These are phyloP conservation scores for Ctenomys sociabilis DNA, from an alignment of 2,113 vertebrate genomes.

Conservation along the genomic window DNA sequence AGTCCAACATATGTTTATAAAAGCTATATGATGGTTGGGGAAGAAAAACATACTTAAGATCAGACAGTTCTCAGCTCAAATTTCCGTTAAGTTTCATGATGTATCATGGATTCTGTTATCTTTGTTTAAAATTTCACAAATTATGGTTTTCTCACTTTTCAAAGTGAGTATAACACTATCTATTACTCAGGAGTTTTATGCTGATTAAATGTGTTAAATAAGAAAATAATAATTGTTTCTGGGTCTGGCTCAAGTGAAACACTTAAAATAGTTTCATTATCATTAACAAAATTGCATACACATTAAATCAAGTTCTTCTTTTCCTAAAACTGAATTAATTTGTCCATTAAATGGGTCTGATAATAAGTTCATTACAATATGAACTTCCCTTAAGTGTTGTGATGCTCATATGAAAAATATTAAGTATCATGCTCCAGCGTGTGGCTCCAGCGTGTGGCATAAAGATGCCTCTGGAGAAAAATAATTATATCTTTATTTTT, in stretches of 20 bases:
- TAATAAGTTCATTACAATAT: background rate
- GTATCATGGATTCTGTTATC: background rate
- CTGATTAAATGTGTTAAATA: conserved; percentile 18
- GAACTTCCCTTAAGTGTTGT: background rate
- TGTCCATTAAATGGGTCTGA: background rate
- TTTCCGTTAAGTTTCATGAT: background rate
- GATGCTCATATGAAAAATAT: background rate
- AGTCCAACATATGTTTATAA: background rate
- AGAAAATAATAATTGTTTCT: background rate
- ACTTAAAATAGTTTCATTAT: background rate
- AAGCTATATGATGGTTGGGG: background rate
- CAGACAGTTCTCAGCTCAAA: background rate
- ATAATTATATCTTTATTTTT: background rate
- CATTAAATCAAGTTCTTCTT: conserved; percentile 17
- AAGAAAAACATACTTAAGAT: background rate
- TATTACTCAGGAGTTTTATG: background rate
- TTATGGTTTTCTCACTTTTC: background rate
- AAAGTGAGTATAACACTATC: background rate
- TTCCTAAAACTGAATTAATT: background rate
- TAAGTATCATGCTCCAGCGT: background rate
- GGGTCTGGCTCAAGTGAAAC: background rate
- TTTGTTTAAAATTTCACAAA: background rate
- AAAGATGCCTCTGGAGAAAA: background rate
- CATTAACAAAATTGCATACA: background rate
- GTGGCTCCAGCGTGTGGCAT: background rate